phyloP scores from a whole-genome alignment of 2,888 invertebrate genomes.

The Melanostoma mellinum region DNA sequence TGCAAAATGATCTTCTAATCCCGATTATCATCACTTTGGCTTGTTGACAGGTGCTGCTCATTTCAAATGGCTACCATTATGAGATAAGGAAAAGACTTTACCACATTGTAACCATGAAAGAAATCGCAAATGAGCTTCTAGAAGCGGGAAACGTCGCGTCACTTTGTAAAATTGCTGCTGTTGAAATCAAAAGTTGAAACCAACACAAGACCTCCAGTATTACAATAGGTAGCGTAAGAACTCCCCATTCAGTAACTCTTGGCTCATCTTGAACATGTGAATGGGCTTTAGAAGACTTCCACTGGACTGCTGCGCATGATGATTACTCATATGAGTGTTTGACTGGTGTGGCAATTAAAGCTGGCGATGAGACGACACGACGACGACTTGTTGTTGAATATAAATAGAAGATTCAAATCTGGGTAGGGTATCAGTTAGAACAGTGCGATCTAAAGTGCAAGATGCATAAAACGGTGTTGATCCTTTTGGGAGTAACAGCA shows the following conservation, averaged over 20 bases:
- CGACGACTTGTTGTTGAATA: conserved; percentile 30
- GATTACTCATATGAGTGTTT: conserved; percentile 34
- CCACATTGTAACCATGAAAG: conserved; percentile 9
- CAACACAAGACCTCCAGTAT: conserved; percentile 1
- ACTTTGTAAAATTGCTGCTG: neutral
- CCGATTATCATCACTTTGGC: conserved; percentile 19
- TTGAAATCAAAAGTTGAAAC: conserved; percentile 35
- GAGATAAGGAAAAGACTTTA: conserved; percentile 18
- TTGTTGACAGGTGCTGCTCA: conserved; percentile 40
- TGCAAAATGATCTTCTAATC: conserved; percentile 2
- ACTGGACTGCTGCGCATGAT: conserved; percentile 30
- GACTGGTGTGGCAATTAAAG: conserved; percentile 61
- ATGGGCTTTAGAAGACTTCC: conserved; percentile 18
- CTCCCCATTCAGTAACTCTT: conserved; percentile 31
- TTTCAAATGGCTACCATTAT: neutral
- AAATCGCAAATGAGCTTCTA: neutral
- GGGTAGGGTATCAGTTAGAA: conserved; percentile 53
- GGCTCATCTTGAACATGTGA: conserved; percentile 38
- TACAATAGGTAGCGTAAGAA: conserved; percentile 47
- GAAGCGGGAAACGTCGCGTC: conserved; percentile 14
- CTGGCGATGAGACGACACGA: conserved; percentile 39
- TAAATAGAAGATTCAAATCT: conserved; percentile 65
- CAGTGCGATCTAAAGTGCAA: conserved; percentile 51
- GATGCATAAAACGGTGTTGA: conserved; percentile 68
- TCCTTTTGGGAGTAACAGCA: conserved; percentile 55